Conservation (phyloP, 2,797 vertebrate genomes). For the Rhyacichthys aspro region DNA sequence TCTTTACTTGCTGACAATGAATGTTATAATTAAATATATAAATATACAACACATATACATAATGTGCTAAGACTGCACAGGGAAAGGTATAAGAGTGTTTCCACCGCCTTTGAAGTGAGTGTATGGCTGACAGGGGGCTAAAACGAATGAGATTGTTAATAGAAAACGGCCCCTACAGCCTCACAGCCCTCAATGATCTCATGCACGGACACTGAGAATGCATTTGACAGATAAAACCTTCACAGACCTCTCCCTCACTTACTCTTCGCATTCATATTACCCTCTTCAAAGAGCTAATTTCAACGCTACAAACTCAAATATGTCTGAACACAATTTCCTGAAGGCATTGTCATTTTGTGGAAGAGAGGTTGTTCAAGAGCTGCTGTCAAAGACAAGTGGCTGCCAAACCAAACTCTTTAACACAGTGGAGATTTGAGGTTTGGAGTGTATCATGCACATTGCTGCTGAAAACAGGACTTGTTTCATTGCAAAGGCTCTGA, state of each 20-base stretch:
- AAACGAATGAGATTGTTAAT: constrained; percentile 66
- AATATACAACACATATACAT: not conserved
- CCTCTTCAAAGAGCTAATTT: constrained; percentile 68
- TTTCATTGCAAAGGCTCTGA: constrained; percentile 22
- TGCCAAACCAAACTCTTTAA: constrained; percentile 39
- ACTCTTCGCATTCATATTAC: constrained; percentile 61
- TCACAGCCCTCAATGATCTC: constrained; percentile 28
- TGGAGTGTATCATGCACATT: constrained; percentile 28
- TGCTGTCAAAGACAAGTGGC: constrained; percentile 19
- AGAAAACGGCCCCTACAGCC: constrained; percentile 65
- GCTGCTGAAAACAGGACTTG: constrained; percentile 14
- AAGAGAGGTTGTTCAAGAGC: constrained; percentile 36
- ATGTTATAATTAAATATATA: no score
- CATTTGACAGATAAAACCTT: constrained; percentile 49
- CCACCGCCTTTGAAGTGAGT: constrained; percentile 66
- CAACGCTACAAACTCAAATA: constrained; percentile 61
- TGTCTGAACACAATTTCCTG: constrained; percentile 50
- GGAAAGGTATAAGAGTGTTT: constrained; percentile 48
- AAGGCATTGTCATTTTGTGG: constrained; percentile 50
- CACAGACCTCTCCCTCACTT: constrained; percentile 35
- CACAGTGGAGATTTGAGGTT: constrained; percentile 23
- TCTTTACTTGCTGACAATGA: no score
- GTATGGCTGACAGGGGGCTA: constrained; percentile 46
- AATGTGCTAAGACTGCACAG: constrained; percentile 35
- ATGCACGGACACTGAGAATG: constrained; percentile 49